Conservation (phyloP, 2,113 vertebrate genomes). For the Passer domesticus region DNA sequence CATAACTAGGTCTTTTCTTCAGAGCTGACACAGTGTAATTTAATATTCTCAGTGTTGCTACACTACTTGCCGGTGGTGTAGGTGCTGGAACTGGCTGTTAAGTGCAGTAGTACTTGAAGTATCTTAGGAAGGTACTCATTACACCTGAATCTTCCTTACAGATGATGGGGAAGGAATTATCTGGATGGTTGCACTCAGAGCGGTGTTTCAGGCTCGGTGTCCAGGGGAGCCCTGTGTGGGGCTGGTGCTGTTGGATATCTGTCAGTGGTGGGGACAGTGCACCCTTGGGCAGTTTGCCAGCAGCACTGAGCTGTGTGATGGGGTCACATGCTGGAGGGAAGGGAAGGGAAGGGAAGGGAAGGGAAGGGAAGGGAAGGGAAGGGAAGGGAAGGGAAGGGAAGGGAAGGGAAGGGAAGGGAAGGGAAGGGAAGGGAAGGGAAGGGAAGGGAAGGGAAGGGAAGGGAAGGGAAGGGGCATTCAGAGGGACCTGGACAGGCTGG, state of each 20-base stretch:
- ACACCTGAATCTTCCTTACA: background rate
- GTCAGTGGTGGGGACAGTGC: background rate
- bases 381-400: too few relatives aligned
- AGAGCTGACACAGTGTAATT: background rate
- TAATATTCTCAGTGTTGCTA: background rate
- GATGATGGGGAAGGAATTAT: background rate
- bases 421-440: too few relatives aligned
- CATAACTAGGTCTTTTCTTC: background rate
- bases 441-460: too few relatives aligned
- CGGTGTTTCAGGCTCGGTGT: background rate
- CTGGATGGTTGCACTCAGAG: background rate
- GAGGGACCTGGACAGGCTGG: background rate
- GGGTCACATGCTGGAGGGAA: background rate
- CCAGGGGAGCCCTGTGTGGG: background rate
- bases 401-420: too few relatives aligned
- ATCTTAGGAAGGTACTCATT: background rate
- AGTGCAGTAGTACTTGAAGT: background rate
- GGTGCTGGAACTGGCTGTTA: background rate
- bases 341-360: too few relatives aligned
- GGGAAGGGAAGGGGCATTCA: background rate
- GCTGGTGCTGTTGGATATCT: accelerated
- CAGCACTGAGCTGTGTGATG: background rate
- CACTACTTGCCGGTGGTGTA: background rate
- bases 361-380: too few relatives aligned
- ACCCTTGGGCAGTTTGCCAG: background rate